These are phyloP conservation scores for Medauroidea extradentata DNA, from an alignment of 1,140 invertebrate species.

Conservation along the genomic window DNA sequence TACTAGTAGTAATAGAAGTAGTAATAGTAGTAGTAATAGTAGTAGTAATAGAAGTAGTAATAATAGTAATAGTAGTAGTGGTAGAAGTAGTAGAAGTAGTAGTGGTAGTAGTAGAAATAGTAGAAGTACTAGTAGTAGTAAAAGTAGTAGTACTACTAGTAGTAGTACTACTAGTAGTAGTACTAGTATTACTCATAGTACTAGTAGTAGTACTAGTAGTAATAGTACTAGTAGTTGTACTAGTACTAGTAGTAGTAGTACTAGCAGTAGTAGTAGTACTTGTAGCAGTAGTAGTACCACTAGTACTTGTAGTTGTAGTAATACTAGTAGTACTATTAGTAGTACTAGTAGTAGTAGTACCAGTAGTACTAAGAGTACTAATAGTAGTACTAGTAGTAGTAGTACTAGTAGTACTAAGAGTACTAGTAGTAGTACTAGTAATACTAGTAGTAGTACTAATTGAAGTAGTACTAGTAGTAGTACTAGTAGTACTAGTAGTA, in stretches of 20 bases:
- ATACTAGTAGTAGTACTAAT: not conserved
- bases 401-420: not conserved
- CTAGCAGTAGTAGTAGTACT: not conserved
- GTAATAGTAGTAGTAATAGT: too few species aligned
- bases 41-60: too few species aligned
- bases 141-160: not conserved
- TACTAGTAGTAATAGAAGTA: not conserved
- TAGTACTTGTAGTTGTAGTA: not conserved
- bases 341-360: conserved; percentile 7
- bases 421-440: not conserved
- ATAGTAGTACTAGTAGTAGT: not conserved
- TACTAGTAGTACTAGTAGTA: not conserved
- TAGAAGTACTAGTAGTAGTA: conserved; percentile 1
- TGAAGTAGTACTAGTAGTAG: not conserved
- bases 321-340: conserved; percentile 1
- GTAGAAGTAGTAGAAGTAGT: too few species aligned
- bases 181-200: too few species aligned
- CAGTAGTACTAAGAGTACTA: not conserved
- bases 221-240: conserved; percentile 2
- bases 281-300: not conserved
- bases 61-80: too few species aligned
- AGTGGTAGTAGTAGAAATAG: not conserved
- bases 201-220: not conserved
- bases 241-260: conserved; percentile 3
- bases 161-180: not conserved